Evolutionary conservation across 2,113 vertebrate species (phyloP), one percentile per base, ranked within the genome.

Genomic region (Ceratotherium simum): DNA sequence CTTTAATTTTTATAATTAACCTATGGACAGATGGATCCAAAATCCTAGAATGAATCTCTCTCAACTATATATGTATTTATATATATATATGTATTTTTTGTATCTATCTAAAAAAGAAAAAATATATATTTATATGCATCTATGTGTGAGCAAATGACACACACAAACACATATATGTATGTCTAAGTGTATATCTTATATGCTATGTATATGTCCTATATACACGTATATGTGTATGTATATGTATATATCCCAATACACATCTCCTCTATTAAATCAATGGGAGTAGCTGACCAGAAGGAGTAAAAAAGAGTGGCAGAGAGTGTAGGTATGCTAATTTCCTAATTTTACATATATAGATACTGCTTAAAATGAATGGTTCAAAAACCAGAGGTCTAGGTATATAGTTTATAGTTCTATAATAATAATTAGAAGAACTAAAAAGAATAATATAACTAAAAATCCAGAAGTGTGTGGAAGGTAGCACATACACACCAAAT

Each of bases 1-100:
- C 73, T 96, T 85, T 91, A 54, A 48, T 58, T 91, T 93, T 62
- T 60, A 78, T 42, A 75, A 73, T 42, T 67, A 85, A 82, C 8
- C 18, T 72, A 78, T 58, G 36, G 29, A 67, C 31, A 96, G 10
- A 91, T 89, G 13, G 54, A 80, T 29, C 64, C 48, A 64, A 78
- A 91, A 95, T 25, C 31, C 33, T 51, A 54, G 33, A 82, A 78
- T 62, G n/a, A 82, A 16, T 96, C 17, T 58, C 10, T 69, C 25
- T 69, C 62, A 70, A 42, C 51, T 64, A 33, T 36, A 25, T 72
- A n/a, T 20, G 60, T 7, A 82, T 9, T 36, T 36, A 36, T 9
- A 85, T 20, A 16, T n/a, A 23, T 5, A 14, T 25, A 76, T 12
- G 29, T 16, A 56, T 42, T 42, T 51, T 51, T 51, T 51, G 9